phyloP scores from a whole-genome alignment of 2,888 invertebrate species.

The Scelioninae gen. 1 region DNA sequence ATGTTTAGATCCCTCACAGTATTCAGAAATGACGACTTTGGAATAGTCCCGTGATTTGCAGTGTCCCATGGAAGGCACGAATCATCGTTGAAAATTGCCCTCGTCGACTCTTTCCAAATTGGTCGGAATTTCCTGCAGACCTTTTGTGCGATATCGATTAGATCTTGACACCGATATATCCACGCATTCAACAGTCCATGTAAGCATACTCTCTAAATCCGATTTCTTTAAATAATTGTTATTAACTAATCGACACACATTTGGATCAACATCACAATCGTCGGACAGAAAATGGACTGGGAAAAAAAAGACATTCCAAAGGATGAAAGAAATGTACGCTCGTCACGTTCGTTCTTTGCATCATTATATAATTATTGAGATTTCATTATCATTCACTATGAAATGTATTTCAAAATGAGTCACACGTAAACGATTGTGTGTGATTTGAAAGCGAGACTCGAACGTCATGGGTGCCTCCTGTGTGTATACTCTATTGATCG shows the following conservation, averaged over 20 bases:
- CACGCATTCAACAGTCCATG: conserved; percentile 28
- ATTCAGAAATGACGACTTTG: conserved; percentile 10
- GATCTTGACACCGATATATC: conserved; percentile 78
- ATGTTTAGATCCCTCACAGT: background rate
- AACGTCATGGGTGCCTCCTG: conserved; percentile 62
- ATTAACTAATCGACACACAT: conserved; percentile 31
- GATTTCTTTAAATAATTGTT: conserved; percentile 37
- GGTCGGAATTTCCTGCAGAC: conserved; percentile 76
- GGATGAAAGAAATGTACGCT: conserved; percentile 28
- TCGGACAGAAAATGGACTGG: conserved; percentile 12
- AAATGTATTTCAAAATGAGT: conserved; percentile 44
- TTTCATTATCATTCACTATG: conserved; percentile 46
- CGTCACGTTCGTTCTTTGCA: conserved; percentile 35
- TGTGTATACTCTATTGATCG: conserved; percentile 66
- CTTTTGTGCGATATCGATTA: conserved; percentile 73
- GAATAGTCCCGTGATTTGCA: conserved; percentile 31
- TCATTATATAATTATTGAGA: conserved; percentile 58
- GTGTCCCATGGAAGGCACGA: conserved; percentile 68
- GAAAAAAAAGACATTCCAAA: conserved; percentile 11
- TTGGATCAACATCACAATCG: conserved; percentile 20
- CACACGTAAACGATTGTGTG: conserved; percentile 43
- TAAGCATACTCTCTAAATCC: background rate
- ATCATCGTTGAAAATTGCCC: conserved; percentile 80
- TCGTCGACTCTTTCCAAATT: conserved; percentile 75
- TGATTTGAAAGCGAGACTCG: conserved; percentile 61